Percentiles rank a stretch among this genome's conserved stretches.
phyloP scores from a whole-genome alignment of 2,888 invertebrate species.

The Nephrotoma guestfalica region DNA sequence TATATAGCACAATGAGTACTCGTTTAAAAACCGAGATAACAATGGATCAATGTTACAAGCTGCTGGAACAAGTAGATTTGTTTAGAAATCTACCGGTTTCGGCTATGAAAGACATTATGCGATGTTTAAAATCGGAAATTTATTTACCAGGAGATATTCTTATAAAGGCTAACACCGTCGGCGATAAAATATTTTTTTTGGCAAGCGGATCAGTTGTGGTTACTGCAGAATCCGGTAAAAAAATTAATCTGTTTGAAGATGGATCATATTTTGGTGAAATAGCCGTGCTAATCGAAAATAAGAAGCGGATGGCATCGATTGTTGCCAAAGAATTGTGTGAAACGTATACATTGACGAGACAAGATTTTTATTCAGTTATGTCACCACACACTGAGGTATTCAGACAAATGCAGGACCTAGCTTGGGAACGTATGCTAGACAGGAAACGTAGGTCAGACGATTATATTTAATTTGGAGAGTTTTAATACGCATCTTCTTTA shows the following conservation, averaged over 20 bases:
- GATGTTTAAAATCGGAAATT: slow-evolving; percentile 34
- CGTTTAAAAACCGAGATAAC: slow-evolving; percentile 30
- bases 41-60: slow-evolving; percentile 37
- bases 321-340: slow-evolving; percentile 31
- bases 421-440: not conserved
- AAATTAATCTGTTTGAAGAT: slow-evolving; percentile 23
- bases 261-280: slow-evolving; percentile 37
- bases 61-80: slow-evolving; percentile 39
- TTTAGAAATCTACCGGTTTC: slow-evolving; percentile 36
- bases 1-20: slow-evolving; percentile 33
- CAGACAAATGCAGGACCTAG: not conserved
- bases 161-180: slow-evolving; percentile 34
- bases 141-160: slow-evolving; percentile 40
- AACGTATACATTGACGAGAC: slow-evolving; percentile 26
- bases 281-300: slow-evolving; percentile 28
- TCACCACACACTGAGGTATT: slow-evolving; percentile 1
- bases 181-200: slow-evolving; percentile 42
- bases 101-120: slow-evolving; percentile 36
- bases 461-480: not conserved
- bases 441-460: not conserved
- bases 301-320: slow-evolving; percentile 26
- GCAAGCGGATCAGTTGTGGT: slow-evolving; percentile 39
- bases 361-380: slow-evolving; percentile 7
- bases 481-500: not conserved
- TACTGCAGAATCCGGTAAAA: not conserved